Conservation (phyloP, 2,113 vertebrate species). For the Rhinoptilus africanus region DNA sequence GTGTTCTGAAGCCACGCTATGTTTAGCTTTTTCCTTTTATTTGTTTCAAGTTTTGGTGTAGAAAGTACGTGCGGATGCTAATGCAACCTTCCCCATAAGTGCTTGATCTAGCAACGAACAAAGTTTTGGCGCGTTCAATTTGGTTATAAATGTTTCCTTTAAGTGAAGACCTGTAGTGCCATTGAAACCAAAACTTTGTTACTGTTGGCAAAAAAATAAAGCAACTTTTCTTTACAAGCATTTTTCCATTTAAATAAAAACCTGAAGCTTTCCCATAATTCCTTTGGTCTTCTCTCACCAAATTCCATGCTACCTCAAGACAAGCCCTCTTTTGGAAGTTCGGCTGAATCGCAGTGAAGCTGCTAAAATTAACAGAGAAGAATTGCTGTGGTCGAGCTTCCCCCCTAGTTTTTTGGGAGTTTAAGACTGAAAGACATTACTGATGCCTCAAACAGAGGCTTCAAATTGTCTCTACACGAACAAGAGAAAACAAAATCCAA, state of each 20-base stretch:
- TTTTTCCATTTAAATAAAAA: conserved; percentile 68
- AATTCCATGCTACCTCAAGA: conserved; percentile 66
- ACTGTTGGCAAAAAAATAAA: conserved; percentile 71
- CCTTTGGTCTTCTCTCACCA: conserved; percentile 79
- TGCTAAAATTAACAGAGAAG: conserved; percentile 65
- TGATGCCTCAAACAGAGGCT: conserved; percentile 50
- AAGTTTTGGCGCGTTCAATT: conserved; percentile 66
- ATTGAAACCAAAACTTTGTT: conserved; percentile 62
- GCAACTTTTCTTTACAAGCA: conserved; percentile 65
- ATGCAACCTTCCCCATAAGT: conserved; percentile 52
- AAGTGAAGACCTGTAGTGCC: conserved; percentile 56
- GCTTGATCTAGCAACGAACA: conserved; percentile 63
- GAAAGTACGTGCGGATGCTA: conserved; percentile 64
- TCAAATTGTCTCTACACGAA: conserved; percentile 28
- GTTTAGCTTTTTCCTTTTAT: conserved; percentile 70
- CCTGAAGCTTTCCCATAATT: conserved; percentile 69
- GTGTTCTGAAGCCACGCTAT: conserved; percentile 61
- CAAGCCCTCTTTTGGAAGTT: conserved; percentile 65
- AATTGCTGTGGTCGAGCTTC: conserved; percentile 52
- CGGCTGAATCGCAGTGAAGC: conserved; percentile 60
- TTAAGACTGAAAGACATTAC: conserved; percentile 68
- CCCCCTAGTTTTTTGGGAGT: conserved; percentile 23
- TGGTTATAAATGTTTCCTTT: conserved; percentile 68
- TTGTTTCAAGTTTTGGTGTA: conserved; percentile 80
- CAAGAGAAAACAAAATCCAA: conserved; percentile 64